Evolutionary conservation across 2,888 invertebrate species (phyloP).

Genomic region (Agrenia bidenticulata): DNA sequence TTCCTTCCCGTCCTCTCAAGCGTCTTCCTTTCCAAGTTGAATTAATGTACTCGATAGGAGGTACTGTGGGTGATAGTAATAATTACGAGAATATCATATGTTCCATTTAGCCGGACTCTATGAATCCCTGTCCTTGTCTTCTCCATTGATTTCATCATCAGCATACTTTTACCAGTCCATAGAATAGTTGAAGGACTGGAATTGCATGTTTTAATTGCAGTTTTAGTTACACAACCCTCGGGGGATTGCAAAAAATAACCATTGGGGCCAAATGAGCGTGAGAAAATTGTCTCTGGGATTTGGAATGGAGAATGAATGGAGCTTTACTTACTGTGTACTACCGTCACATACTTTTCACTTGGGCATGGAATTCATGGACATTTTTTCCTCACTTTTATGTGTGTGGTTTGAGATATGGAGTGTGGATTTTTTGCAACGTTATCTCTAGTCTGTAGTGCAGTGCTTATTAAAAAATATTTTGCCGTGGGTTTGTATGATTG

Average conservation of each 20-base stretch:
- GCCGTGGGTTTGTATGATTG: neutral
- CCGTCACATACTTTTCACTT: no score
- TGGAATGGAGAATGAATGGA: neutral
- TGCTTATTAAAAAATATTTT: no score
- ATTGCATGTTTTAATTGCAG: slow-evolving; percentile 9
- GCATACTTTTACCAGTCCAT: neutral
- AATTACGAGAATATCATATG: no score
- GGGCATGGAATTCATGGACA: no score
- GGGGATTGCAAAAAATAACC: neutral
- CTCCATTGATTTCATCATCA: slow-evolving; percentile 3
- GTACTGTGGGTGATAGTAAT: no score
- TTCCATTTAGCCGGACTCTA: no score
- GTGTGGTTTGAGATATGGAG: no score
- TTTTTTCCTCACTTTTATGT: no score
- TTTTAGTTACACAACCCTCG: neutral
- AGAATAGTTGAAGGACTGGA: slow-evolving; percentile 1
- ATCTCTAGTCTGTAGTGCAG: no score
- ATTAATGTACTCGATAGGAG: no score
- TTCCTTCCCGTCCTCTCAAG: slow-evolving; percentile 33
- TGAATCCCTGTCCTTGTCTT: neutral
- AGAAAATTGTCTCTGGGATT: slow-evolving; percentile 7
- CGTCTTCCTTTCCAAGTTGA: neutral
- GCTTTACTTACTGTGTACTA: neutral
- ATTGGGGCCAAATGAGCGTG: slow-evolving; percentile 17
- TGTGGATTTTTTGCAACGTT: no score